Conservation (phyloP, 2,113 vertebrate species). For the Megalops atlanticus region DNA sequence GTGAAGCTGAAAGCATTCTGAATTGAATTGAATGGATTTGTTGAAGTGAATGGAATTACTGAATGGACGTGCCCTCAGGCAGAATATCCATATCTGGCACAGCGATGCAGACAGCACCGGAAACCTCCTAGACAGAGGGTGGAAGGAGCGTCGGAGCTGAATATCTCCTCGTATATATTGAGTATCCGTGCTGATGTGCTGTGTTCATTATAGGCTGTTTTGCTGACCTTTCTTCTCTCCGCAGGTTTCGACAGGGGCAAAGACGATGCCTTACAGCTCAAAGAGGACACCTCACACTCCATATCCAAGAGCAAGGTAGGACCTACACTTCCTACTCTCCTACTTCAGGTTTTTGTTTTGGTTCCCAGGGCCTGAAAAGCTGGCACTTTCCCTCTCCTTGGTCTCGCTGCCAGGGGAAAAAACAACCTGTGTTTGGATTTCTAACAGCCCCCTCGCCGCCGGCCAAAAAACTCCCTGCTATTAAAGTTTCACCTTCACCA, state of each 20-base stretch:
- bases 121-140: too few species aligned
- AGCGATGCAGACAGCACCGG: too few species aligned
- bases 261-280: slow-evolving; percentile 84
- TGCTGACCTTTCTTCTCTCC: slow-evolving; percentile 29
- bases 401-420: background rate
- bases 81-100: too few species aligned
- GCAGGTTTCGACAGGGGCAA: slow-evolving; percentile 90
- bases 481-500: background rate
- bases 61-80: too few species aligned
- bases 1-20: too few species aligned
- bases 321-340: slow-evolving; percentile 48
- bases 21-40: too few species aligned
- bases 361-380: background rate
- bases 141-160: too few species aligned
- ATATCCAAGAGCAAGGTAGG: slow-evolving; percentile 98
- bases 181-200: too few species aligned
- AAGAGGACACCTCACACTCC: slow-evolving; percentile 83
- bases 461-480: background rate
- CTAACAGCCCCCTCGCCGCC: background rate
- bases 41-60: too few species aligned
- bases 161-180: too few species aligned
- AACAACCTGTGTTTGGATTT: background rate
- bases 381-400: background rate
- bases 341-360: background rate
- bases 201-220: too few species aligned